Percentiles rank a stretch among this genome's conserved stretches.
These are phyloP conservation scores for Drosophila koepferae DNA, from an alignment of 2,888 invertebrate genomes.

Conservation along the genomic window DNA sequence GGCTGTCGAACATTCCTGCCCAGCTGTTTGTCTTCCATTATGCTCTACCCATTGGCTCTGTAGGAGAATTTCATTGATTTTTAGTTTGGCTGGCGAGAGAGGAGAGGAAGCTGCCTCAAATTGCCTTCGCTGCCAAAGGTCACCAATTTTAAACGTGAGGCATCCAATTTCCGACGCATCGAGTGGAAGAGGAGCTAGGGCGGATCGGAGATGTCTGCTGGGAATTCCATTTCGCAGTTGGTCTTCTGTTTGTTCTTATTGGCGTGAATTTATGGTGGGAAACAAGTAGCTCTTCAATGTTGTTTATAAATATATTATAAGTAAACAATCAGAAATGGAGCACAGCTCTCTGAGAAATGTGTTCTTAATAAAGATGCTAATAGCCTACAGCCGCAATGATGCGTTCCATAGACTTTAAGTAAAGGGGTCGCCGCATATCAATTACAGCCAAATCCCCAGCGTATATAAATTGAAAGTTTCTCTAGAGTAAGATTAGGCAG, in stretches of 20 bases:
- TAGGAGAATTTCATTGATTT: conserved; percentile 36
- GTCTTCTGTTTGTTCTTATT: conserved; percentile 49
- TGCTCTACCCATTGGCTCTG: conserved; percentile 15
- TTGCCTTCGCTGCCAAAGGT: conserved; percentile 64
- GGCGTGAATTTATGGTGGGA: conserved; percentile 73
- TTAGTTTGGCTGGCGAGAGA: conserved; percentile 25
- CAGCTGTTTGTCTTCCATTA: conserved; percentile 66
- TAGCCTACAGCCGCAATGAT: conserved; percentile 54
- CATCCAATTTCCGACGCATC: conserved; percentile 50
- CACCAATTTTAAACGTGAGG: conserved; percentile 69
- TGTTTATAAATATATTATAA: conserved; percentile 73
- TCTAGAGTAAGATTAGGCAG: conserved; percentile 15
- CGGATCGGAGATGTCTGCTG: conserved; percentile 29
- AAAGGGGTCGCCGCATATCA: conserved; percentile 69
- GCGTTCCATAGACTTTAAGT: conserved; percentile 37
- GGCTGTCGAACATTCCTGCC: conserved; percentile 36
- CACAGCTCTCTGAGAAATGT: conserved; percentile 60
- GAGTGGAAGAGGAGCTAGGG: background rate
- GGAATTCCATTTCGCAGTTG: conserved; percentile 55
- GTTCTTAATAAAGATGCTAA: conserved; percentile 74
- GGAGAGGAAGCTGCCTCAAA: conserved; percentile 42
- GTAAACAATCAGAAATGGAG: conserved; percentile 54
- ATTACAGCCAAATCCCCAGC: conserved; percentile 56
- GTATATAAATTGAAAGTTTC: conserved; percentile 21
- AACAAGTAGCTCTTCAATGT: conserved; percentile 47